These are phyloP conservation scores for Eospalax fontanierii DNA, from an alignment of 2,797 vertebrate genomes.

Conservation along the genomic window DNA sequence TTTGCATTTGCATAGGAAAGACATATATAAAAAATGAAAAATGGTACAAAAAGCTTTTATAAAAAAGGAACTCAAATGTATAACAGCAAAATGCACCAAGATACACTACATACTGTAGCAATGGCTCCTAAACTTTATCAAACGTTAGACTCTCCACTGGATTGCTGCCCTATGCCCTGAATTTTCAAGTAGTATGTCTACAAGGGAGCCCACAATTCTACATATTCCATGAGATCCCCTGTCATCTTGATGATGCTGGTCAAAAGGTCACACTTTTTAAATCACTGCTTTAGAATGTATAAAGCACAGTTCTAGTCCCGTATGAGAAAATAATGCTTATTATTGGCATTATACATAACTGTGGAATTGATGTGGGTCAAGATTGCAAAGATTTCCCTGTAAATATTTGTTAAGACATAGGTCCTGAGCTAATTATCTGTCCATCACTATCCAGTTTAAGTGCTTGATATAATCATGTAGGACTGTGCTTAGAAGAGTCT, in stretches of 20 bases:
- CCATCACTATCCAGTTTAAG: not conserved
- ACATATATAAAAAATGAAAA: conserved; percentile 3
- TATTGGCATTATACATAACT: not conserved
- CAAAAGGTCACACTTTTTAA: conserved; percentile 31
- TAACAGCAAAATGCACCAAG: not conserved
- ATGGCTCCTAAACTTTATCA: not conserved
- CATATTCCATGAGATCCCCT: not conserved
- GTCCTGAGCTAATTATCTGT: not conserved
- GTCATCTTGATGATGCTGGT: not conserved
- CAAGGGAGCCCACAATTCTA: not conserved
- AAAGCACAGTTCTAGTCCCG: not conserved
- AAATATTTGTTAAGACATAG: conserved; percentile 25
- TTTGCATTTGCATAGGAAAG: conserved; percentile 36
- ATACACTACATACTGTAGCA: not conserved
- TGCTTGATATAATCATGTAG: not conserved
- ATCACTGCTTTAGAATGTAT: not conserved
- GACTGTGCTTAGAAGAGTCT: not conserved
- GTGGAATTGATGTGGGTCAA: not conserved
- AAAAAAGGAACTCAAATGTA: conserved; percentile 51
- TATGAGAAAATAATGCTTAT: not conserved
- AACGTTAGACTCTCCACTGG: not conserved
- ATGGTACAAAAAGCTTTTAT: not conserved
- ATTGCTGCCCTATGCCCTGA: not conserved
- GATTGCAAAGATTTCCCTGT: not conserved
- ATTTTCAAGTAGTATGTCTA: not conserved